phyloP scores from a whole-genome alignment of 2,797 vertebrate genomes.

The Danio aesculapii region DNA sequence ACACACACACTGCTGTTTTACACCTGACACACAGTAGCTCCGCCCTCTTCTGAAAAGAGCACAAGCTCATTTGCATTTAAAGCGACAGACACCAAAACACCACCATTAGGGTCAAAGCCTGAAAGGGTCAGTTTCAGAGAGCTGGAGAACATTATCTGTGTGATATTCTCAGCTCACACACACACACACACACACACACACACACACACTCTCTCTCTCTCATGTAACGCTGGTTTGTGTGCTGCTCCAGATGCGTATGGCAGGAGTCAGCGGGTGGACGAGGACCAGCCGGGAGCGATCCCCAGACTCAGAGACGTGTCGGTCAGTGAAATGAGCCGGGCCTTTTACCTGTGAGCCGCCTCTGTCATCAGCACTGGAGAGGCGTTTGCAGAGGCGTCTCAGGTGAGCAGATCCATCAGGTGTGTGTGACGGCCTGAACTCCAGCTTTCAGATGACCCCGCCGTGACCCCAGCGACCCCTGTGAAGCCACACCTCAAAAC shows the following conservation, averaged over 20 bases:
- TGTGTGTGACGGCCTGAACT: conserved; percentile 65
- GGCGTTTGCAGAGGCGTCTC: conserved; percentile 64
- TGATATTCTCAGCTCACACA: too few species aligned
- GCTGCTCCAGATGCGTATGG: conserved; percentile 84
- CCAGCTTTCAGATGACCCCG: conserved; percentile 65
- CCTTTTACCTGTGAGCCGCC: conserved; percentile 82
- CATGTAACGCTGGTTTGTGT: too few species aligned
- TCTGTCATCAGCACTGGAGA: conserved; percentile 63
- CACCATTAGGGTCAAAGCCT: too few species aligned
- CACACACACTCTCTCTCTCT: too few species aligned
- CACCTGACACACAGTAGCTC: too few species aligned
- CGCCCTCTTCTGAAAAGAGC: too few species aligned
- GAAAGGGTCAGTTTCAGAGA: too few species aligned
- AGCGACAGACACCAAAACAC: too few species aligned
- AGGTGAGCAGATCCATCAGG: conserved; percentile 73
- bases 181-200: too few species aligned
- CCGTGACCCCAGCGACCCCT: background rate
- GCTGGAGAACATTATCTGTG: too few species aligned
- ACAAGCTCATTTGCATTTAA: too few species aligned
- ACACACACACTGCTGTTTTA: too few species aligned
- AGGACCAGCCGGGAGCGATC: conserved; percentile 79
- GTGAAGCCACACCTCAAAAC: background rate
- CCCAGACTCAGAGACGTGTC: conserved; percentile 87
- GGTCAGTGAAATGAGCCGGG: conserved; percentile 89
- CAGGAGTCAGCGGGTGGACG: conserved; percentile 80